phyloP scores from a whole-genome alignment of 2,113 vertebrate genomes.

The Forbesichthys agassizii region DNA sequence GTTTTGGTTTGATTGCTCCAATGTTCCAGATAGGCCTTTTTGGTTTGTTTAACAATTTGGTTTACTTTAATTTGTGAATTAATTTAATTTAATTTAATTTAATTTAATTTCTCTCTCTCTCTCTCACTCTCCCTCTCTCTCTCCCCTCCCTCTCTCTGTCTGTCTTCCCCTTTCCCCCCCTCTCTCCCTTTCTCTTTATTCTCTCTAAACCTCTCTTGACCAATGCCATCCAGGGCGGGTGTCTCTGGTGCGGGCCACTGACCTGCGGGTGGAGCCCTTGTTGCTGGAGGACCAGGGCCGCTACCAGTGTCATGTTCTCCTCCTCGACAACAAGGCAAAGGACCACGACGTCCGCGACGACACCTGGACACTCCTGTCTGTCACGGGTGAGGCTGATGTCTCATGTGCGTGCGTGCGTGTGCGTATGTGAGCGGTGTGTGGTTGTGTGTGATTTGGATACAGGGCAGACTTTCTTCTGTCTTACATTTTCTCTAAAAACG shows the following conservation, averaged over 20 bases:
- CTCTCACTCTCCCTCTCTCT: too few species aligned
- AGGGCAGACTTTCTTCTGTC: too few species aligned
- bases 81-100: too few species aligned
- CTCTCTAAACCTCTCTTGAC: neutral
- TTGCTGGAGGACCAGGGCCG: conserved; percentile 85
- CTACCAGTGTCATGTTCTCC: conserved; percentile 91
- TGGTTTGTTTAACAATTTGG: too few species aligned
- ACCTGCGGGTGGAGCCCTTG: conserved; percentile 81
- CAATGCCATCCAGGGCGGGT: conserved; percentile 79
- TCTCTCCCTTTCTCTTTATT: neutral
- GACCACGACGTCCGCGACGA: conserved; percentile 86
- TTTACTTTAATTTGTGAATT: too few species aligned
- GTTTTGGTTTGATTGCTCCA: too few species aligned
- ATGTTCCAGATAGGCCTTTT: too few species aligned
- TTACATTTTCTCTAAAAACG: too few species aligned
- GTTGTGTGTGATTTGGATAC: neutral
- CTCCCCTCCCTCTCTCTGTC: neutral
- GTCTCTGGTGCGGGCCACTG: conserved; percentile 78
- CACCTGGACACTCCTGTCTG: conserved; percentile 88
- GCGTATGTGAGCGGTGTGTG: too few species aligned
- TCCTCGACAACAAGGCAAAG: conserved; percentile 82
- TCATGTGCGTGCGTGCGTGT: neutral
- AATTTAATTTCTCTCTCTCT: too few species aligned
- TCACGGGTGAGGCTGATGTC: conserved; percentile 76
- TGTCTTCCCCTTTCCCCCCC: neutral